A percentile compares a stretch with the other conserved stretches of the same genome.
Evolutionary conservation across 2,113 vertebrate genomes (phyloP).

Genomic region (Pituophis catenifer): DNA sequence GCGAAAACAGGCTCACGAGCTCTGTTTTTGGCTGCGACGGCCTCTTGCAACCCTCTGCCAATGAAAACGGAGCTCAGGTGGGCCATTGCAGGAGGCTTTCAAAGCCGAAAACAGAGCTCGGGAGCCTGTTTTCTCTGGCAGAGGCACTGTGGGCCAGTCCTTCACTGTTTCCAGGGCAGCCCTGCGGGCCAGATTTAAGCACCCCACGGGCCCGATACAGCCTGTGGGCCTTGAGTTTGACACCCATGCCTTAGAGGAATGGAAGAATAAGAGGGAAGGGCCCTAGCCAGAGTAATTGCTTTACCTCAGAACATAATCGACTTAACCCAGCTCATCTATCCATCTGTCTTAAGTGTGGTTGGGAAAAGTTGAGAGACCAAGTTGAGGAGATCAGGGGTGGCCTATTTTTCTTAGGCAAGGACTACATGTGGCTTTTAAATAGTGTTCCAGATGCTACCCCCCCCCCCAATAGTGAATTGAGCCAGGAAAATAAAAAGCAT

Average conservation of each 20-base stretch:
- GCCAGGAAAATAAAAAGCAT: neutral
- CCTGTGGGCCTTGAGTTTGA: too few relatives aligned
- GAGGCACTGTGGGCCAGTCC: too few relatives aligned
- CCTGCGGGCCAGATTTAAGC: too few relatives aligned
- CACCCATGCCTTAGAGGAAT: neutral
- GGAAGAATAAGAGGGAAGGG: neutral
- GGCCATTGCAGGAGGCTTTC: too few relatives aligned
- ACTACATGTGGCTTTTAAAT: neutral
- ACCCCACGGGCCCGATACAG: fast-evolving
- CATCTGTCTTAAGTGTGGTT: neutral
- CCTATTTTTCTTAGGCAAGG: neutral
- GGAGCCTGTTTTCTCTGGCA: too few relatives aligned
- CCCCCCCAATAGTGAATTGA: neutral
- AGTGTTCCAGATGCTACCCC: neutral
- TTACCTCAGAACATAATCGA: neutral
- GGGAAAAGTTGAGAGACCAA: neutral
- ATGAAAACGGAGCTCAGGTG: too few relatives aligned
- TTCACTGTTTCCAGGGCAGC: too few relatives aligned
- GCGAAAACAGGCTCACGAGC: too few relatives aligned
- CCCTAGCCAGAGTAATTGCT: neutral
- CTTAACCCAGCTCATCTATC: neutral
- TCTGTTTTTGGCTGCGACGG: too few relatives aligned
- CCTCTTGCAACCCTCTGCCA: too few relatives aligned
- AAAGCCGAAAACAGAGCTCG: too few relatives aligned
- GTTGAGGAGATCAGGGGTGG: neutral